Evolutionary conservation across 2,797 vertebrate species (phyloP), one percentile per base, ranked within the genome.

Genomic region (Sebastes dallii): DNA sequence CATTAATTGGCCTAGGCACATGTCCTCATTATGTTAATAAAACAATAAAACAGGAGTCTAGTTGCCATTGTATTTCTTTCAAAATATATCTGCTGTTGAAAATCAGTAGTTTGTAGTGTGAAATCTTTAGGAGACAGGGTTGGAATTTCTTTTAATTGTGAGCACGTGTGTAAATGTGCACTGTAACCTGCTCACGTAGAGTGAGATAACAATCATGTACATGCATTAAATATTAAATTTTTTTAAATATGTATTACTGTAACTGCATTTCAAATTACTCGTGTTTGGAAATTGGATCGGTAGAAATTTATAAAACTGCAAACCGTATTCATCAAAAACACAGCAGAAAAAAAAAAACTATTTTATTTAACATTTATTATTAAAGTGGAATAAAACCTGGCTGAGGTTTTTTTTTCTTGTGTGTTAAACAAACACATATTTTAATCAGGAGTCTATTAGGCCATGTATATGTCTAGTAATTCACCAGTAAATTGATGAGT

Each of bases 401-500:
- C 39, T 54, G 27, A 65, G 34, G 3, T 54, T 32, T 61, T 16
- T 16, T 16, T 22, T 55, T 20, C 11, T 18, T 22, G 61, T 58
- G 34, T 4, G 12, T 39, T 12, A 29, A 64, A 75, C 14, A 30
- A 22, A 59, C 27, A 34, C 25, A 24, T 7, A 32, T 59, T 50
- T 56, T 30, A 52, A 50, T 29, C 18, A 66, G 12, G 9, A 18
- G 16, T 54, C 29, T 50, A 27, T 71, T 7, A 13, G 36, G n/a
- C 18, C 25, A 29, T 10, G 9, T 50, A 36, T 29, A 34, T 32
- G 14, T 67, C n/a, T 22, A 0, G 20, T 77, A 30, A 65, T 80
- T 72, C 20, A 52, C 18, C 25, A 66, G 76, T 71, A 72, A 83
- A 76, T n/a, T 61, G 27, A 36, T 42, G 60, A 55, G 36, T 66